phyloP scores from a whole-genome alignment of 2,113 vertebrate species.

The Cervus canadensis region DNA sequence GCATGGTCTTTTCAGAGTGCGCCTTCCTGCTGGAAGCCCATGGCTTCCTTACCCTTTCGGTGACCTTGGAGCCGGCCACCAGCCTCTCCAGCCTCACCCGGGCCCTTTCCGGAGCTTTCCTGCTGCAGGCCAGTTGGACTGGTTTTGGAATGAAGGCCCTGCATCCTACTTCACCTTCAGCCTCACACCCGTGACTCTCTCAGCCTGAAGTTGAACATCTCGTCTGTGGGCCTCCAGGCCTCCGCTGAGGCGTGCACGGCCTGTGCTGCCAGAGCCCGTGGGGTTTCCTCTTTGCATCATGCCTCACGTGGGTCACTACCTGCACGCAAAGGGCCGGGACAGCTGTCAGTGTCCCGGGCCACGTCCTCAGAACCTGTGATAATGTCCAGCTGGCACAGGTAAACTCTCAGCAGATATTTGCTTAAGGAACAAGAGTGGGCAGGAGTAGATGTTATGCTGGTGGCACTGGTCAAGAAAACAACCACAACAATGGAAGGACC shows the following conservation, averaged over 20 bases:
- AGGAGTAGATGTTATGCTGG: not conserved
- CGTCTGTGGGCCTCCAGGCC: not conserved
- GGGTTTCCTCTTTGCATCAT: not conserved
- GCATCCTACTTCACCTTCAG: not conserved
- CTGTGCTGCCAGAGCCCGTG: fast-evolving
- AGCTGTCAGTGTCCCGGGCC: not conserved
- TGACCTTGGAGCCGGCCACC: not conserved
- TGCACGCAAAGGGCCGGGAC: not conserved
- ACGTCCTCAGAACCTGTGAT: not conserved
- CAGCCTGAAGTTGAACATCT: not conserved
- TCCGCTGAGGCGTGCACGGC: not conserved
- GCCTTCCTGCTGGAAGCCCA: not conserved
- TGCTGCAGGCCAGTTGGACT: too few relatives aligned
- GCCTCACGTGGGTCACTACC: not conserved
- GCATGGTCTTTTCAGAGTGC: not conserved
- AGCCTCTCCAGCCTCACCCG: not conserved
- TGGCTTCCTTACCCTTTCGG: not conserved
- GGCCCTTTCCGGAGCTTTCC: not conserved
- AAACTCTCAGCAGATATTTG: not conserved
- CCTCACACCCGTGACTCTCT: not conserved
- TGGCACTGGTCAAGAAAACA: not conserved
- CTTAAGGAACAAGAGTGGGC: not conserved
- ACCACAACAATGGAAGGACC: not conserved
- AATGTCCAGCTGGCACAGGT: not conserved
- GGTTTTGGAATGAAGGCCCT: not conserved